A percentile compares a stretch with the other conserved stretches of the same genome.
Conservation (phyloP, 2,113 vertebrate genomes). For the Condylura cristata region DNA sequence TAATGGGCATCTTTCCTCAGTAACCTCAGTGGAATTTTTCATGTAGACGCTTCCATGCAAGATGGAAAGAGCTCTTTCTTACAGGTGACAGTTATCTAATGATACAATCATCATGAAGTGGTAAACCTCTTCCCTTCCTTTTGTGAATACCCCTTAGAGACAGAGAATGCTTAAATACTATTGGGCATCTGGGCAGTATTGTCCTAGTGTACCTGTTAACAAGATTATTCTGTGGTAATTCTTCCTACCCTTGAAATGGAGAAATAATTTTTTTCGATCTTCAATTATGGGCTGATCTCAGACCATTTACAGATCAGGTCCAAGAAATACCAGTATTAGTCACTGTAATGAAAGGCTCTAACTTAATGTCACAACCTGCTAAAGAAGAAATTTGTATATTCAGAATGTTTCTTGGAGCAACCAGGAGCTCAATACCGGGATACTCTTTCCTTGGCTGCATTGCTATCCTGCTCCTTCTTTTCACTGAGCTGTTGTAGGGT, state of each 20-base stretch:
- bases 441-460: not conserved
- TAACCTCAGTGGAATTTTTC: not conserved
- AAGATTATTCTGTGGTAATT: not conserved
- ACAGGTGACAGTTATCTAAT: not conserved
- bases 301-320: not conserved
- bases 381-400: slow-evolving; percentile 17
- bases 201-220: not conserved
- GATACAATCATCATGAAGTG: not conserved
- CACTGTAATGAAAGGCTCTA: not conserved
- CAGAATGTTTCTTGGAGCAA: not conserved
- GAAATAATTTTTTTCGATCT: not conserved
- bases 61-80: not conserved
- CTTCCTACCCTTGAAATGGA: not conserved
- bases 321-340: not conserved
- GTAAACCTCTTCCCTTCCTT: not conserved
- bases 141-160: not conserved
- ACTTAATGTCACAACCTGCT: not conserved
- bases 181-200: not conserved
- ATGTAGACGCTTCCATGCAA: not conserved
- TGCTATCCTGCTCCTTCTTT: not conserved
- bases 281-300: not conserved
- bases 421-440: not conserved
- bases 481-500: not conserved
- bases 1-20: not conserved
- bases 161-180: not conserved